Evolutionary conservation across 2,113 vertebrate genomes (phyloP).

Genomic region (Pao palembangensis): DNA sequence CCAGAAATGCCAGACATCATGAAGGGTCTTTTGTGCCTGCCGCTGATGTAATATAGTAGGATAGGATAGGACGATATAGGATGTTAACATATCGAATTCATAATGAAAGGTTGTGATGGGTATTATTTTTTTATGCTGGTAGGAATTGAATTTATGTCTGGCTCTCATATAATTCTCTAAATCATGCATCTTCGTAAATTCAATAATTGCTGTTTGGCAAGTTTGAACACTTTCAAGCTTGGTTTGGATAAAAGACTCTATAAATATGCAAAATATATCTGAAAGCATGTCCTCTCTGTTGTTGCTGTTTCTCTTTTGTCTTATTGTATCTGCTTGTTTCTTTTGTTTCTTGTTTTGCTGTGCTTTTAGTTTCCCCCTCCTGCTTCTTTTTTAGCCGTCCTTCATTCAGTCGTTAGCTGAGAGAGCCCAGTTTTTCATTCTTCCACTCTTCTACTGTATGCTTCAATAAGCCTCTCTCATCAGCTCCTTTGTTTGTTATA

Average conservation of each 20-base stretch:
- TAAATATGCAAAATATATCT: conserved; percentile 10
- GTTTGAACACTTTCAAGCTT: conserved; percentile 4
- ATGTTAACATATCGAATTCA: conserved; percentile 6
- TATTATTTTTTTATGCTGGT: neutral
- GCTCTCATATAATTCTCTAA: neutral
- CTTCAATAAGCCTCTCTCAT: neutral
- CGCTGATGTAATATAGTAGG: conserved; percentile 17
- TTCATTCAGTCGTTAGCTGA: conserved; percentile 3
- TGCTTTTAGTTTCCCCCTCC: neutral
- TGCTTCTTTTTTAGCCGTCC: conserved; percentile 18
- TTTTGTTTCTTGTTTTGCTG: neutral
- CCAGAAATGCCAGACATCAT: conserved; percentile 8
- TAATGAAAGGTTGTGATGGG: neutral
- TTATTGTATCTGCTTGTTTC: neutral
- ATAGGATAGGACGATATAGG: too few relatives aligned
- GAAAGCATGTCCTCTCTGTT: neutral
- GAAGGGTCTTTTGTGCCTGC: conserved; percentile 11
- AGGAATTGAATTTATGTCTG: neutral
- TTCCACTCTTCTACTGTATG: conserved; percentile 1
- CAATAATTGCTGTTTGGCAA: conserved; percentile 14
- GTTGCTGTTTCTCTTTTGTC: neutral
- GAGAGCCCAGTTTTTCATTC: conserved; percentile 1
- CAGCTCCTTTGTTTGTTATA: neutral
- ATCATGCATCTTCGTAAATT: conserved; percentile 13
- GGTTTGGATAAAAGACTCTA: neutral